phyloP scores from a whole-genome alignment of 1,140 invertebrate genomes.

The Camponotus vicinus region DNA sequence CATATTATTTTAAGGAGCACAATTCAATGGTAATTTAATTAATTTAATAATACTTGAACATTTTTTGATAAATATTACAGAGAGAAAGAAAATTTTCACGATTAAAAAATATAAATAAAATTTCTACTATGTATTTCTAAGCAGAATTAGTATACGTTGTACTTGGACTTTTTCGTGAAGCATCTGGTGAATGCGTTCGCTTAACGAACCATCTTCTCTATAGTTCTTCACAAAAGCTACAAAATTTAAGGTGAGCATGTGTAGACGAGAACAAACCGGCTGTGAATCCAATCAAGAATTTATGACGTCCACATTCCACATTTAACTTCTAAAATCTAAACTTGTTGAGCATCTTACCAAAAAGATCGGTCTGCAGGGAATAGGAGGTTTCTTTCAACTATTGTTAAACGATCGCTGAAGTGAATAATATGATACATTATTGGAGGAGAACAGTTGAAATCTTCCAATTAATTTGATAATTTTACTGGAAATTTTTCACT shows the following conservation, averaged over 20 bases:
- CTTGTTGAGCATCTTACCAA: constrained; percentile 59
- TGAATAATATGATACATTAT: neutral
- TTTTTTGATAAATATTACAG: neutral
- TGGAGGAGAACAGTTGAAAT: neutral
- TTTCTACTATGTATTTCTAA: neutral
- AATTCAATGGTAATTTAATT: neutral
- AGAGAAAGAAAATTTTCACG: neutral
- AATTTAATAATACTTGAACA: neutral
- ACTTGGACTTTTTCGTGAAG: neutral
- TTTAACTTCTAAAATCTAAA: constrained; percentile 81
- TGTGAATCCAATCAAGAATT: constrained; percentile 81
- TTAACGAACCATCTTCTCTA: neutral
- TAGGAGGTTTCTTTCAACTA: neutral
- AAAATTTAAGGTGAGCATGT: constrained; percentile 42
- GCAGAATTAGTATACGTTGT: neutral
- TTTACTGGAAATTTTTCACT: neutral
- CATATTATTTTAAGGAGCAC: neutral
- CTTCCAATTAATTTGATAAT: neutral
- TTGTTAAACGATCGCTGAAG: neutral
- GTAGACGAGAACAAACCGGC: constrained; percentile 74
- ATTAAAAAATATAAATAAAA: neutral
- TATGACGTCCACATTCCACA: constrained; percentile 83
- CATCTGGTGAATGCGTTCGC: neutral
- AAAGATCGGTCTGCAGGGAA: neutral
- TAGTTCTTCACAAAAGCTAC: constrained; percentile 1